phyloP scores from a whole-genome alignment of 2,113 vertebrate species.

The Rhinoptilus africanus region DNA sequence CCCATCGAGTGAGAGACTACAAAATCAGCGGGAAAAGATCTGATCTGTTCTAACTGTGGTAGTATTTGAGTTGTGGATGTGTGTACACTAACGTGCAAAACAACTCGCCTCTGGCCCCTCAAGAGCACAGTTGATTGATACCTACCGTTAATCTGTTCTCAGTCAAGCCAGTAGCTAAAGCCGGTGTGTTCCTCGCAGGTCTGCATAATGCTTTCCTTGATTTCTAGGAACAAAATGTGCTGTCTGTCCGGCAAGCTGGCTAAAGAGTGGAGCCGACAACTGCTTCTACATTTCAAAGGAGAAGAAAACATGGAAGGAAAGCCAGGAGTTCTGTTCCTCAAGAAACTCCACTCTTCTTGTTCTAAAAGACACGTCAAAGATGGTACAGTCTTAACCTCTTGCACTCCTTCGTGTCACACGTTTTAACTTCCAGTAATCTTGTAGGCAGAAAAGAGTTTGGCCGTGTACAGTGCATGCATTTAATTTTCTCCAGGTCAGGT shows the following conservation, averaged over 20 bases:
- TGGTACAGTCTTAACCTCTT: not conserved
- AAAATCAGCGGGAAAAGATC: not conserved
- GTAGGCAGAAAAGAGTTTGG: not conserved
- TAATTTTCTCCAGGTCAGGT: not conserved
- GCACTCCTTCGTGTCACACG: not conserved
- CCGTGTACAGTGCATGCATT: not conserved
- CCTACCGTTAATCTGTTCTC: not conserved
- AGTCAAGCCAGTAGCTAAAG: not conserved
- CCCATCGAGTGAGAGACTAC: not conserved
- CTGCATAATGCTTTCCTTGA: not conserved
- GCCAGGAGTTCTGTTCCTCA: conserved; percentile 22
- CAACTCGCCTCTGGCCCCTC: not conserved
- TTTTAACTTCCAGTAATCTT: not conserved
- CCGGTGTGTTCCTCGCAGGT: not conserved
- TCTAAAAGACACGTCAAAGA: conserved; percentile 21
- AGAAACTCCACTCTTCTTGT: conserved; percentile 23
- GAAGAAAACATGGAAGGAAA: conserved; percentile 37
- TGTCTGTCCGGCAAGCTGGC: conserved; percentile 19
- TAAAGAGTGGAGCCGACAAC: not conserved
- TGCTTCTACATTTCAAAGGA: conserved; percentile 25
- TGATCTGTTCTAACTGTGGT: not conserved
- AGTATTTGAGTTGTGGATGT: not conserved
- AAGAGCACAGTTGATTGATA: not conserved
- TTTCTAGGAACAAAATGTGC: not conserved
- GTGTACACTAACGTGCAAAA: not conserved